These are phyloP conservation scores for Papilio glaucus DNA, from an alignment of 1,140 invertebrate species.

Conservation along the genomic window DNA sequence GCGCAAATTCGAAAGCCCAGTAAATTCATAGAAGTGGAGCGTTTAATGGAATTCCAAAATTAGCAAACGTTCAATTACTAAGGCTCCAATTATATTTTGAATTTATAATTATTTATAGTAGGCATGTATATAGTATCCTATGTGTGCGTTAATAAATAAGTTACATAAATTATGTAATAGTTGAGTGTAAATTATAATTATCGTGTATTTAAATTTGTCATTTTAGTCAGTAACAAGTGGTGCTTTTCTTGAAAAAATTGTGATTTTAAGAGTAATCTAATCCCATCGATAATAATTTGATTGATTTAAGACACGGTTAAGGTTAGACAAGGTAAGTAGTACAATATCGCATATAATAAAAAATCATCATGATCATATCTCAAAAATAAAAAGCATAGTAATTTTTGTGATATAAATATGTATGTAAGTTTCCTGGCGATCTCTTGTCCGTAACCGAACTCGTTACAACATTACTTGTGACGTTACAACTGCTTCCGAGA, in stretches of 20 bases:
- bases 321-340: too few relatives aligned
- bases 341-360: too few relatives aligned
- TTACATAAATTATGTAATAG: not conserved
- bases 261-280: not conserved
- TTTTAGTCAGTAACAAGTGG: not conserved
- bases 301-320: too few relatives aligned
- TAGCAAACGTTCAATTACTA: slow-evolving; percentile 26
- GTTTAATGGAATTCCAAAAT: slow-evolving; percentile 22
- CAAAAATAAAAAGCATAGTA: too few relatives aligned
- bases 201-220: slow-evolving; percentile 6
- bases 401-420: too few relatives aligned
- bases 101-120: slow-evolving; percentile 21
- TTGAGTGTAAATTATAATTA: slow-evolving; percentile 2
- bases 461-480: too few relatives aligned
- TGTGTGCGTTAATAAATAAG: slow-evolving; percentile 7
- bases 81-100: slow-evolving; percentile 22
- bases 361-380: too few relatives aligned
- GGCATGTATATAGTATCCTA: not conserved
- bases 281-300: too few relatives aligned
- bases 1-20: slow-evolving; percentile 23
- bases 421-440: too few relatives aligned
- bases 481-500: too few relatives aligned
- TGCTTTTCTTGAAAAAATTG: not conserved
- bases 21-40: slow-evolving; percentile 20
- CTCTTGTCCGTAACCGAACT: too few relatives aligned